These are phyloP conservation scores for Tupiocoris notatus DNA, from an alignment of 2,888 invertebrate genomes.

Conservation along the genomic window DNA sequence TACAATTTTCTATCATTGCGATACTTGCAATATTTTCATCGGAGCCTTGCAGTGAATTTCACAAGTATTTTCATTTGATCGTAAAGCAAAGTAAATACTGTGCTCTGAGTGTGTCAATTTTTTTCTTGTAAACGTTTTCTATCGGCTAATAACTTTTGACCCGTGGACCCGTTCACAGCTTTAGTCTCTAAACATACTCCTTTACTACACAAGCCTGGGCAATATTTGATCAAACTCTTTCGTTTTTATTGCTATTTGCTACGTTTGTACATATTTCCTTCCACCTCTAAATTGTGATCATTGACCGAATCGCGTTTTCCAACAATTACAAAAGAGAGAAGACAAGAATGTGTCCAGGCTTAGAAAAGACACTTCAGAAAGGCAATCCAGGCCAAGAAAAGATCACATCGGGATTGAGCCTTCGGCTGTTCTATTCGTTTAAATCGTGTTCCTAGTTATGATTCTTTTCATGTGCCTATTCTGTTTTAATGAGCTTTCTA, in stretches of 20 bases:
- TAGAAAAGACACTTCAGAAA: conserved; percentile 44
- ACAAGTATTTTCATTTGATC: not conserved
- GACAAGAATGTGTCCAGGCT: conserved; percentile 43
- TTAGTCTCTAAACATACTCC: conserved; percentile 35
- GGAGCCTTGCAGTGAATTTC: not conserved
- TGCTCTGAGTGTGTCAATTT: not conserved
- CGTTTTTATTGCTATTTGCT: not conserved
- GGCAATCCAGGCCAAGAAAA: conserved; percentile 46
- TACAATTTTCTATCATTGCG: not conserved
- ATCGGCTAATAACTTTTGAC: conserved; percentile 33
- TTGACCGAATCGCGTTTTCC: not conserved
- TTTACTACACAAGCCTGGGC: conserved; percentile 27
- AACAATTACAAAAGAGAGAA: not conserved
- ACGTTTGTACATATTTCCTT: not conserved
- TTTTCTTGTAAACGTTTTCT: not conserved
- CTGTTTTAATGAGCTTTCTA: conserved; percentile 47
- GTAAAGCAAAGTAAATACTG: not conserved
- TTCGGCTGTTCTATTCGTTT: not conserved
- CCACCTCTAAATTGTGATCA: not conserved
- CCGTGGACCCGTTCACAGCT: conserved; percentile 43
- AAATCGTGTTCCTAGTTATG: not conserved
- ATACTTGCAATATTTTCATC: too few relatives aligned
- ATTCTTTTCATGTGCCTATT: conserved; percentile 48
- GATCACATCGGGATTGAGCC: conserved; percentile 6
- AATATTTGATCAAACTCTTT: not conserved